Percentiles rank a stretch among this genome's conserved stretches.
Evolutionary conservation across 2,888 invertebrate species (phyloP).

Genomic region (Sylvicola cinctus): DNA sequence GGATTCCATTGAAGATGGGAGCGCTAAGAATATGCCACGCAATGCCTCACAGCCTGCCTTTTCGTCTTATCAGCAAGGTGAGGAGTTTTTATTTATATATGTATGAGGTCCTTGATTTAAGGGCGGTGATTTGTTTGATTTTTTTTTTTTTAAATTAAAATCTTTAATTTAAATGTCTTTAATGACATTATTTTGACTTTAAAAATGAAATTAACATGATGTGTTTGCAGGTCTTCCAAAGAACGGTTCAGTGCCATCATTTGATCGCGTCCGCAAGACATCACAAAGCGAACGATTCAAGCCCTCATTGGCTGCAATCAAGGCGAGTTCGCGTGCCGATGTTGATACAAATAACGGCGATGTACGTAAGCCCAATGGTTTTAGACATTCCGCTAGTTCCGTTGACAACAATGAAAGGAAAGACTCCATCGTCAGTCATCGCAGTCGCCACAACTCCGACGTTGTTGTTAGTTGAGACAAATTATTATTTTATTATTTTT

Average conservation of each 20-base stretch:
- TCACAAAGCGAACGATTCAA: slow-evolving; percentile 68
- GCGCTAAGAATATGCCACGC: slow-evolving; percentile 38
- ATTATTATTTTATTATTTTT: too few relatives aligned
- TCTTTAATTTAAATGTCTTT: not conserved
- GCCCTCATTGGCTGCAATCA: slow-evolving; percentile 63
- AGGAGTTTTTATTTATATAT: slow-evolving; percentile 13
- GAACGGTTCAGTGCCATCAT: slow-evolving; percentile 79
- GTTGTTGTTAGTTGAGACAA: not conserved
- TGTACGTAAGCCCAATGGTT: slow-evolving; percentile 37
- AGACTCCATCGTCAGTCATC: slow-evolving; percentile 23
- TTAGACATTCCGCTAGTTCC: slow-evolving; percentile 34
- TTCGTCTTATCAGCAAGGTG: slow-evolving; percentile 45
- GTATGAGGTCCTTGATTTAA: too few relatives aligned
- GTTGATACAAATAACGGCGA: slow-evolving; percentile 50
- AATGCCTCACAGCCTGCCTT: slow-evolving; percentile 80
- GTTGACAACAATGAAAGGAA: slow-evolving; percentile 31
- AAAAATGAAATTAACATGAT: too few relatives aligned
- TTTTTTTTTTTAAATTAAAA: slow-evolving; percentile 1
- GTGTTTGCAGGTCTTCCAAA: slow-evolving; percentile 37
- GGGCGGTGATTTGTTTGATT: not conserved
- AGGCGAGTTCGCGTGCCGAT: slow-evolving; percentile 54
- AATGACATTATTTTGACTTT: slow-evolving; percentile 8
- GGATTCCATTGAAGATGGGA: slow-evolving; percentile 12
- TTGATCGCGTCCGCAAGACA: slow-evolving; percentile 67
- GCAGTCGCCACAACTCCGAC: not conserved